Percentiles rank a stretch among this genome's conserved stretches.
These are phyloP conservation scores for Zhuqinia jingwanae DNA, from an alignment of 2,888 invertebrate species.

Conservation along the genomic window DNA sequence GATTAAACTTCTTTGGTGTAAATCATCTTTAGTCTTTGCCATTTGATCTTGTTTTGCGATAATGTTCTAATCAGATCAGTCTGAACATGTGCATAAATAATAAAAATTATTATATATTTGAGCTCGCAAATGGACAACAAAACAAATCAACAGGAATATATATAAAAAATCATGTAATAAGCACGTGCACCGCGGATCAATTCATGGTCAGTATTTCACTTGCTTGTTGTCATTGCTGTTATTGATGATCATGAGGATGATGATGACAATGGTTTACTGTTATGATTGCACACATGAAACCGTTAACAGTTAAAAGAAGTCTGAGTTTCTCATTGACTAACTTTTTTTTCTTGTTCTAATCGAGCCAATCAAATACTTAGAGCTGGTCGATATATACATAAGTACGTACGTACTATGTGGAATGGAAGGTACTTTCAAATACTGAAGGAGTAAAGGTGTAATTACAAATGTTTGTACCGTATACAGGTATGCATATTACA, in stretches of 20 bases:
- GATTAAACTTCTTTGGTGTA: not conserved
- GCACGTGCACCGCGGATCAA: slow-evolving; percentile 44
- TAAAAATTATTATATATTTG: not conserved
- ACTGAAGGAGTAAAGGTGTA: not conserved
- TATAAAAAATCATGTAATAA: not conserved
- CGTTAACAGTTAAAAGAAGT: not conserved
- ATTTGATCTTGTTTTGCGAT: slow-evolving; percentile 4
- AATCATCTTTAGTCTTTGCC: slow-evolving; percentile 1
- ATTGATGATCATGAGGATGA: slow-evolving; percentile 1
- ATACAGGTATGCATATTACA: not conserved
- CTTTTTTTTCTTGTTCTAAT: slow-evolving; percentile 11
- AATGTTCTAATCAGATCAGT: not conserved
- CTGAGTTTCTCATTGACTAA: slow-evolving; percentile 7
- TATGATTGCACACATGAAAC: slow-evolving; percentile 12
- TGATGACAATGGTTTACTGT: not conserved
- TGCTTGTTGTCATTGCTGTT: not conserved
- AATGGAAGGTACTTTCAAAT: not conserved
- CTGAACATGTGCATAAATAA: not conserved
- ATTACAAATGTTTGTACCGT: not conserved
- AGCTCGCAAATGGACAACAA: not conserved
- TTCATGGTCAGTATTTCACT: slow-evolving; percentile 19
- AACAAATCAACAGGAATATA: not conserved
- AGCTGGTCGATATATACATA: no score
- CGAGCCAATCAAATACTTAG: not conserved
- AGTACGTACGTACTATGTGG: not conserved